Percentiles rank a stretch among this genome's conserved stretches.
Evolutionary conservation across 1,140 invertebrate species (phyloP).

Genomic region (Contarinia nasturtii): DNA sequence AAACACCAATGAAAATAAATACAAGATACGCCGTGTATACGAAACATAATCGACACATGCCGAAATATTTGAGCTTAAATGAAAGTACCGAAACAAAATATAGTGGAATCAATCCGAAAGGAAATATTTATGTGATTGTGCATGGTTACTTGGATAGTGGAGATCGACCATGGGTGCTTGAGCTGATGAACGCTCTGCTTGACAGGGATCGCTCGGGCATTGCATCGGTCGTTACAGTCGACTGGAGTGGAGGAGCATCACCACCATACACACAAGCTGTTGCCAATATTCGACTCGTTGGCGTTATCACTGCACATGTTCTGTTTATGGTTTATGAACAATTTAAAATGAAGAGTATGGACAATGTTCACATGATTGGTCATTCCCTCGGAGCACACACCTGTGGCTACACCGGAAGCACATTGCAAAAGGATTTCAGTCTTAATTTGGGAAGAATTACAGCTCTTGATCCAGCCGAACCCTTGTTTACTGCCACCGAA

Average conservation of each 20-base stretch:
- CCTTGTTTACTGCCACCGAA: conserved; percentile 70
- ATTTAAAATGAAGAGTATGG: conserved; percentile 28
- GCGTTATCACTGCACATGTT: conserved; percentile 59
- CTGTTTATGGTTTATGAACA: conserved; percentile 33
- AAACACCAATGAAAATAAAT: conserved; percentile 31
- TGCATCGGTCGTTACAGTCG: conserved; percentile 48
- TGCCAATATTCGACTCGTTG: conserved; percentile 74
- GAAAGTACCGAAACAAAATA: conserved; percentile 34
- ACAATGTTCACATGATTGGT: conserved; percentile 66
- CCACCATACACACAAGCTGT: conserved; percentile 81
- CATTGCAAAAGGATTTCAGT: conserved; percentile 41
- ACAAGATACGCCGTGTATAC: conserved; percentile 33
- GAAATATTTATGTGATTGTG: conserved; percentile 52
- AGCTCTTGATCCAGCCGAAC: conserved; percentile 81
- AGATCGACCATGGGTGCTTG: conserved; percentile 52
- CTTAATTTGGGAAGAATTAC: conserved; percentile 43
- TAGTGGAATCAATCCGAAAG: conserved; percentile 34
- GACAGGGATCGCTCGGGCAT: conserved; percentile 44
- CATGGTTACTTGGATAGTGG: conserved; percentile 76
- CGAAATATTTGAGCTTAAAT: conserved; percentile 36
- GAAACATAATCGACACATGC: conserved; percentile 27
- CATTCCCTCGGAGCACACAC: conserved; percentile 79
- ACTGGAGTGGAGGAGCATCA: conserved; percentile 67
- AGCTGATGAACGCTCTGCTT: conserved; percentile 33
- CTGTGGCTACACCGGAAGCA: conserved; percentile 61